Evolutionary conservation across 2,113 vertebrate species (phyloP).

Genomic region (Cyphomyrus discorhynchus): DNA sequence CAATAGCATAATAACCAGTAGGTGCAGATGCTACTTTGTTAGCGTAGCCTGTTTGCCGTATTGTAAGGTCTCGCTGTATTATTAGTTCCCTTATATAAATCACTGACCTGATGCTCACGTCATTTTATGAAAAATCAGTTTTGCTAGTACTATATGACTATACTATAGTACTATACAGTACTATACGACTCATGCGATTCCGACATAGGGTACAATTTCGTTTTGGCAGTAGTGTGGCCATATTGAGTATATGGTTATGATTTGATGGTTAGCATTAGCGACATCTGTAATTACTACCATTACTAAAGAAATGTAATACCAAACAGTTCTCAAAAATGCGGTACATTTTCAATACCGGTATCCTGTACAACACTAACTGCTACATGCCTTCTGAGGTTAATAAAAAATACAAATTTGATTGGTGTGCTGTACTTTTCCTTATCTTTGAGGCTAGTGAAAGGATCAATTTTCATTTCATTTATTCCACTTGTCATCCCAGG

Average conservation of each 20-base stretch:
- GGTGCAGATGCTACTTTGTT: background rate
- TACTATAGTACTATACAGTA: no score
- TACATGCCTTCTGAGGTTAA: background rate
- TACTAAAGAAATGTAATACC: background rate
- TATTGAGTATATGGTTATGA: background rate
- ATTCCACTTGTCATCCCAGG: background rate
- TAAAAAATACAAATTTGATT: background rate
- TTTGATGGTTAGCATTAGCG: background rate
- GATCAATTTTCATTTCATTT: background rate
- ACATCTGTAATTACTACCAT: background rate
- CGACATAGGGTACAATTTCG: background rate
- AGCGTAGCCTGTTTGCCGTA: background rate
- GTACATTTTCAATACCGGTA: background rate
- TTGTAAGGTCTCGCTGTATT: background rate
- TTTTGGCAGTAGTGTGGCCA: background rate
- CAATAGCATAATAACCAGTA: background rate
- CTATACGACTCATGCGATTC: background rate
- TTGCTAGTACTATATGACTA: background rate
- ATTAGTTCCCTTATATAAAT: background rate
- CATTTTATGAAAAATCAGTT: background rate
- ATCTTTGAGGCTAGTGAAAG: background rate
- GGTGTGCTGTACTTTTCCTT: background rate
- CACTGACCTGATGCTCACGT: background rate
- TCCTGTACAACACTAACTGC: background rate
- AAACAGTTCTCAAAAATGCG: background rate